phyloP scores from a whole-genome alignment of 2,113 vertebrate species.

The Labeo catla region DNA sequence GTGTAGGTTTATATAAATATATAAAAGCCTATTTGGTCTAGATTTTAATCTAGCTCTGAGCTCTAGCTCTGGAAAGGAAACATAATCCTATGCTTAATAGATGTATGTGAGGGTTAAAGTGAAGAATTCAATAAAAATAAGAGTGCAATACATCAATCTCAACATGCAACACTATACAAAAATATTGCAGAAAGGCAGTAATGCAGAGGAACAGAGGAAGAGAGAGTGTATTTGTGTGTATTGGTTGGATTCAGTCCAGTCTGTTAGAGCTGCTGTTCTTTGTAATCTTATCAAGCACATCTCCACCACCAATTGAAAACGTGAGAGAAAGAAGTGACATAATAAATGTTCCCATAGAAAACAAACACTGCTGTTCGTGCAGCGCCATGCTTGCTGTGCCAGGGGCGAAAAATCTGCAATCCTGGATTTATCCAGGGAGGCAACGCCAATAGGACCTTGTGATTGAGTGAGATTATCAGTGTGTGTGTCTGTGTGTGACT shows the following conservation, averaged over 20 bases:
- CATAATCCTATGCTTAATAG: slow-evolving; percentile 33
- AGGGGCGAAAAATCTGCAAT: background rate
- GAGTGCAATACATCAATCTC: background rate
- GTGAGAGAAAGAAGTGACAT: background rate
- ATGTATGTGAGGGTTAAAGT: background rate
- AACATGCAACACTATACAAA: background rate
- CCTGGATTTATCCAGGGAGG: background rate
- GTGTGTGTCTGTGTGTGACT: background rate
- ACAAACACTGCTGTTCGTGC: background rate
- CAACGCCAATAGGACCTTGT: background rate
- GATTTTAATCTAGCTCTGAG: slow-evolving; percentile 66
- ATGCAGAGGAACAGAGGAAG: background rate
- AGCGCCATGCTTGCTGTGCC: background rate
- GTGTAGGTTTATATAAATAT: slow-evolving; percentile 23
- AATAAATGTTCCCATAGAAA: background rate
- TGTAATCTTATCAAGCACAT: background rate
- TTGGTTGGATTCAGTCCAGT: background rate
- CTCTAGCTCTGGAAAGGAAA: slow-evolving; percentile 57
- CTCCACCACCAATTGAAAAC: background rate
- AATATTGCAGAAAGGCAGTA: background rate
- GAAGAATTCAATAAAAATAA: background rate
- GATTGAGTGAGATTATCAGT: background rate
- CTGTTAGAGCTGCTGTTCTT: background rate
- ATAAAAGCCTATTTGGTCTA: slow-evolving; percentile 63
- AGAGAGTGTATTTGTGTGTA: background rate